Percentiles rank a stretch among this genome's conserved stretches.
phyloP scores from a whole-genome alignment of 2,888 invertebrate genomes.

The Bugulina stolonifera region DNA sequence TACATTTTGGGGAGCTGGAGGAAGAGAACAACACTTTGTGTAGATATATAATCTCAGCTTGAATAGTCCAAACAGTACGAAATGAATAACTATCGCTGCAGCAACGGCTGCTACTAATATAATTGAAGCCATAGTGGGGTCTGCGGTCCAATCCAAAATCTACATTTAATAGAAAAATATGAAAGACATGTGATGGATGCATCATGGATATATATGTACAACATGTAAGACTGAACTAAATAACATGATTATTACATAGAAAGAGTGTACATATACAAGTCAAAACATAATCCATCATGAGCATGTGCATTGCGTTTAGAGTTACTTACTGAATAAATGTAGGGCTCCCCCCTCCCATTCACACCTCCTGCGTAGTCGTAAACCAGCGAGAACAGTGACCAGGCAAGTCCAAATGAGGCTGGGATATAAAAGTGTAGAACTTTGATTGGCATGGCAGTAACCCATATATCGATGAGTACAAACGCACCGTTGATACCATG shows the following conservation, averaged over 20 bases:
- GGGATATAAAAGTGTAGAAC: slow-evolving; percentile 55
- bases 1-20: background rate
- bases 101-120: background rate
- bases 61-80: slow-evolving; percentile 1
- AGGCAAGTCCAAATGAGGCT: slow-evolving; percentile 36
- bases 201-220: too few relatives aligned
- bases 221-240: too few relatives aligned
- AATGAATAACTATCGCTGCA: background rate
- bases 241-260: too few relatives aligned
- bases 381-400: slow-evolving; percentile 61
- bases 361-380: slow-evolving; percentile 69
- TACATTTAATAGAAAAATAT: too few relatives aligned
- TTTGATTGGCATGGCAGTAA: slow-evolving; percentile 68
- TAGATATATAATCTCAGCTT: background rate
- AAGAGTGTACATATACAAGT: too few relatives aligned
- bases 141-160: slow-evolving; percentile 44
- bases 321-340: slow-evolving; percentile 62
- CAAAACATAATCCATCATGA: too few relatives aligned
- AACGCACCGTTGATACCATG: slow-evolving; percentile 71
- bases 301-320: too few relatives aligned
- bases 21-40: background rate
- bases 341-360: slow-evolving; percentile 61
- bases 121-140: background rate
- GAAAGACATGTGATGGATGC: too few relatives aligned
- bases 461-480: slow-evolving; percentile 67